Evolutionary conservation across 1,140 invertebrate species (phyloP).

Genomic region (Bombus confusus): DNA sequence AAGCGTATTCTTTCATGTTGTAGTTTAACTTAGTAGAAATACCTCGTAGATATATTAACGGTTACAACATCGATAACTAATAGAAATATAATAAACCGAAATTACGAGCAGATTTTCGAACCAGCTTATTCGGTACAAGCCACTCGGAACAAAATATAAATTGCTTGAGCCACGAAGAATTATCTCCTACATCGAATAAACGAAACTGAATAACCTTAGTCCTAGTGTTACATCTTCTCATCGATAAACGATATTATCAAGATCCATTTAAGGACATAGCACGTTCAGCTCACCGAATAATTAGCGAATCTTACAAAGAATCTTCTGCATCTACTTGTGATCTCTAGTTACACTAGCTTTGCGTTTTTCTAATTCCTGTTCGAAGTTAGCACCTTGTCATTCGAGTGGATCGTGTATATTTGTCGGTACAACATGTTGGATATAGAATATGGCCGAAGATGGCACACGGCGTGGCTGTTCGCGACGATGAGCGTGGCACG

Average conservation of each 20-base stretch:
- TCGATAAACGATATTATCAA: background rate
- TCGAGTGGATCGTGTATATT: slow-evolving; percentile 8
- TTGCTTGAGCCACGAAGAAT: background rate
- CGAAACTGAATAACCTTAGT: no score
- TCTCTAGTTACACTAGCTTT: background rate
- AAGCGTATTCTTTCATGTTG: no score
- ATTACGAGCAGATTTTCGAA: no score
- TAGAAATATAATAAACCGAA: no score
- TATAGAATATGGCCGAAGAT: background rate
- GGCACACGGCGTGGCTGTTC: slow-evolving; percentile 48
- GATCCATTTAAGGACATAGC: background rate
- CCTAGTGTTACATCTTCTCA: background rate
- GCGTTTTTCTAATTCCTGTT: background rate
- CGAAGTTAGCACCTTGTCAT: background rate
- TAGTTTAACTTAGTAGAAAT: no score
- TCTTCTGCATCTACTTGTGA: background rate
- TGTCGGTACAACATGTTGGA: slow-evolving; percentile 9
- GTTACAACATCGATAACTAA: no score
- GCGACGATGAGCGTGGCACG: slow-evolving; percentile 61
- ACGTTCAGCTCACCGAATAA: background rate
- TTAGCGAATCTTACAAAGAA: background rate
- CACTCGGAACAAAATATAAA: no score
- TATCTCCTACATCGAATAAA: background rate
- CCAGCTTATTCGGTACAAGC: no score
- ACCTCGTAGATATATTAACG: no score